These are phyloP conservation scores for Dryobates pubescens DNA, from an alignment of 2,797 vertebrate genomes.

Conservation along the genomic window DNA sequence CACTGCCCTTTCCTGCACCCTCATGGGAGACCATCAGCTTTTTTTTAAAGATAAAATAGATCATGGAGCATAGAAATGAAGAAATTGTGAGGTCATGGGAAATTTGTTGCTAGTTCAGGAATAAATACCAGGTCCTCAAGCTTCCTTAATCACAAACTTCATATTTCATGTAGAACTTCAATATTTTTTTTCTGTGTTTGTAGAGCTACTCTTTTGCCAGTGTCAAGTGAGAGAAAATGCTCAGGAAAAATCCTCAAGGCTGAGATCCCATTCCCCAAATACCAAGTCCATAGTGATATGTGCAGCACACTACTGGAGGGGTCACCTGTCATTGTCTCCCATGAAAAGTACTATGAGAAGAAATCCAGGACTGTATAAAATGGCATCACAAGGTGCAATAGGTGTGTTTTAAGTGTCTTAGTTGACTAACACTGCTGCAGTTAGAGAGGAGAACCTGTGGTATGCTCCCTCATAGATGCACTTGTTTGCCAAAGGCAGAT, in stretches of 20 bases:
- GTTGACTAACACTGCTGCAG: neutral
- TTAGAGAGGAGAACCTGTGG: neutral
- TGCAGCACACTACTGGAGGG: neutral
- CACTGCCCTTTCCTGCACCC: neutral
- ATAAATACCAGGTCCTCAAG: neutral
- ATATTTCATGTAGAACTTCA: neutral
- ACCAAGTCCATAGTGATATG: neutral
- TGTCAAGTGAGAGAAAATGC: neutral
- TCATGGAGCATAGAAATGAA: neutral
- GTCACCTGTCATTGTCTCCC: neutral
- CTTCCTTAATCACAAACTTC: neutral
- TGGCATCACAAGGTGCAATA: neutral
- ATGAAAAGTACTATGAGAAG: neutral
- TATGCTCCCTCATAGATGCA: neutral
- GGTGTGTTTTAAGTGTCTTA: neutral
- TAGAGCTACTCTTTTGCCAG: neutral
- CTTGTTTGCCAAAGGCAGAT: neutral
- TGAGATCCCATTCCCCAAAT: neutral
- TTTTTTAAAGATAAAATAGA: neutral
- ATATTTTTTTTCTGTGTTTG: neutral
- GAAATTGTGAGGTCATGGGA: neutral
- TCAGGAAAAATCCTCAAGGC: neutral
- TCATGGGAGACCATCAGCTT: neutral
- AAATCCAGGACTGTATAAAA: neutral
- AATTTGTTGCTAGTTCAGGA: neutral